A percentile compares a stretch with the other conserved stretches of the same genome.
Conservation (phyloP, 1,140 invertebrate genomes). For the Microplitis mediator region DNA sequence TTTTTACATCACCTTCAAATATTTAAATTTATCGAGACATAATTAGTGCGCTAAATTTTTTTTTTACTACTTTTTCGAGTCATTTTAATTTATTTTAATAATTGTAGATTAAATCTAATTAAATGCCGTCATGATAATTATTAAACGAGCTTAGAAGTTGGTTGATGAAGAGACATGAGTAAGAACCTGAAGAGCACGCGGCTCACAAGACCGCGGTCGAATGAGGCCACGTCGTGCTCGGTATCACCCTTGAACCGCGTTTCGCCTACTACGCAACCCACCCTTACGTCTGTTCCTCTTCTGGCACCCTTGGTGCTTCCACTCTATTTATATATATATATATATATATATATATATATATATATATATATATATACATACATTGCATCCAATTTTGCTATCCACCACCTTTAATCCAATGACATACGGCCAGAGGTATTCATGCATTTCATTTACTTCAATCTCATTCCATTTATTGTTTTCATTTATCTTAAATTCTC, state of each 20-base stretch:
- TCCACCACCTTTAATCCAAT: too few species aligned
- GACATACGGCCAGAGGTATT: too few species aligned
- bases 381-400: not conserved
- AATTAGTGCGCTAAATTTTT: too few species aligned
- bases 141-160: not conserved
- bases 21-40: too few species aligned
- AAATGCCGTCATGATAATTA: not conserved
- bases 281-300: constrained; percentile 34
- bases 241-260: constrained; percentile 30
- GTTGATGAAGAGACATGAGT: not conserved
- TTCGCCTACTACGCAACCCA: constrained; percentile 37
- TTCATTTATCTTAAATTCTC: too few species aligned
- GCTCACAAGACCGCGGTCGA: constrained; percentile 36
- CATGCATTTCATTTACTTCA: too few species aligned
- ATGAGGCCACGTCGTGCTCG: constrained; percentile 30
- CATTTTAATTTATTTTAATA: too few species aligned
- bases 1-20: too few species aligned
- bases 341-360: not conserved
- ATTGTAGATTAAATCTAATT: too few species aligned
- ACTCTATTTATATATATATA: not conserved
- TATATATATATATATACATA: not conserved
- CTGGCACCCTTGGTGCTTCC: not conserved
- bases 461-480: too few species aligned
- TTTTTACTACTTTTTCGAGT: too few species aligned
- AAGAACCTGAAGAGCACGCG: constrained; percentile 14